Percentiles rank a stretch among this genome's conserved stretches.
phyloP scores from a whole-genome alignment of 2,113 vertebrate genomes.

The Microcebus tavaratra region DNA sequence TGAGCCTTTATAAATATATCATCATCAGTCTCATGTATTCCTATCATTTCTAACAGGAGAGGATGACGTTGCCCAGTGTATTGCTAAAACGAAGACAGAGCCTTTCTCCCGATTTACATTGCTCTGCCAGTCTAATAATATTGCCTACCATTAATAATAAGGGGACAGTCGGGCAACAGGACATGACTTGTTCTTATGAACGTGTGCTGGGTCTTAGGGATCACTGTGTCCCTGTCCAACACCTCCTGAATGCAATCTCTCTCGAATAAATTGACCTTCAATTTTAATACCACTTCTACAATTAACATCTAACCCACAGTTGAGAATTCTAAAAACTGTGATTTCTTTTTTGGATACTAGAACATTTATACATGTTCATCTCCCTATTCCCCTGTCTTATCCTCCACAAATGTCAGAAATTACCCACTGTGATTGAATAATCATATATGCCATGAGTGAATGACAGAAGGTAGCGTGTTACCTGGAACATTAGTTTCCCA shows the following conservation, averaged over 20 bases:
- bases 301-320: not conserved
- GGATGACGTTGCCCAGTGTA: not conserved
- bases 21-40: not conserved
- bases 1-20: not conserved
- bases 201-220: not conserved
- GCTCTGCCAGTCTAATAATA: not conserved
- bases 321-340: not conserved
- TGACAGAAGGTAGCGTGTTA: not conserved
- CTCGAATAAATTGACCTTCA: not conserved
- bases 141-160: not conserved
- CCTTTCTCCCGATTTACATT: not conserved
- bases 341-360: not conserved
- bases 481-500: not conserved
- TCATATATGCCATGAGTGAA: not conserved
- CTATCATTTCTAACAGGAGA: not conserved
- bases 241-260: not conserved
- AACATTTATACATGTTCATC: not conserved
- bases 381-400: not conserved
- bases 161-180: not conserved
- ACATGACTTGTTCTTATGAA: not conserved
- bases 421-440: not conserved
- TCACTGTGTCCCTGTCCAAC: not conserved
- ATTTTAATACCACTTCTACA: not conserved
- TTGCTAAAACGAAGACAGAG: not conserved
- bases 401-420: not conserved